A percentile compares a stretch with the other conserved stretches of the same genome.
Conservation (phyloP, 2,797 vertebrate genomes). For the Syncerus caffer region DNA sequence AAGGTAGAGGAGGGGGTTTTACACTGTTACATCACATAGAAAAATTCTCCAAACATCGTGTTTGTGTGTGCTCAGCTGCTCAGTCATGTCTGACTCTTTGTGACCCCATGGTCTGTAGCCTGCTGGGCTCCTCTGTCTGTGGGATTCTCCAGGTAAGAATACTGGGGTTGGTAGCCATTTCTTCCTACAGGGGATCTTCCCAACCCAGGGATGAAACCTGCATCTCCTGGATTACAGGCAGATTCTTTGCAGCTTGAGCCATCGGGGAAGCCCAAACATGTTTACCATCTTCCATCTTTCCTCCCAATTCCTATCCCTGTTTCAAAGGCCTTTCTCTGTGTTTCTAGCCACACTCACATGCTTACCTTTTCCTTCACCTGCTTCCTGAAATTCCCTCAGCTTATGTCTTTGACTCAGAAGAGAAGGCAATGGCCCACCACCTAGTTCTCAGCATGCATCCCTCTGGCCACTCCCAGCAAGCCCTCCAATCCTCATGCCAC, state of each 20-base stretch:
- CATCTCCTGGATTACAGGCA: neutral
- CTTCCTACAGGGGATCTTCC: neutral
- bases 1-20: neutral
- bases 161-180: neutral
- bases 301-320: neutral
- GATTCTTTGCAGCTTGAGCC: neutral
- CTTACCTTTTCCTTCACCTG: neutral
- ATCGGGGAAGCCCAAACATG: neutral
- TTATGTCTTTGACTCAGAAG: too few species aligned
- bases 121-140: neutral
- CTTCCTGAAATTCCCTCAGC: neutral
- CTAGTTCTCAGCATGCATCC: rapidly evolving
- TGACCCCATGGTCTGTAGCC: neutral
- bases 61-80: neutral
- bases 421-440: rapidly evolving
- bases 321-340: neutral
- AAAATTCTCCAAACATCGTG: neutral
- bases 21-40: neutral
- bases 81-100: neutral
- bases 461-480: neutral
- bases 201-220: neutral
- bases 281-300: neutral
- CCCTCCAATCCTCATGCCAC: neutral
- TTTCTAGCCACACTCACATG: neutral
- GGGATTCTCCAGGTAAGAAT: neutral